Percentiles rank a stretch among this genome's conserved stretches.
Conservation (phyloP, 1,140 invertebrate genomes). For the Aphelinus atriplicis region DNA sequence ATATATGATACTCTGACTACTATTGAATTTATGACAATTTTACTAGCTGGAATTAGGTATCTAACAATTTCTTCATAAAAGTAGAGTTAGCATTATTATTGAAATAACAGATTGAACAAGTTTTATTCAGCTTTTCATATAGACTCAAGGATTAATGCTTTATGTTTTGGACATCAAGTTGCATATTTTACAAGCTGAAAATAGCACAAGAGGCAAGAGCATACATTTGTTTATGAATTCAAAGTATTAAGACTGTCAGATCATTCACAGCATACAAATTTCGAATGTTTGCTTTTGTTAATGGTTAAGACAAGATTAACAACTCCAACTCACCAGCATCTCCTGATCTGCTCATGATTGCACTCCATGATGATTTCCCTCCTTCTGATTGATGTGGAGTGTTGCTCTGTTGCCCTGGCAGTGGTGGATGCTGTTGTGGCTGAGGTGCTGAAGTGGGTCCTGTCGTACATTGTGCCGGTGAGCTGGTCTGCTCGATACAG, state of each 20-base stretch:
- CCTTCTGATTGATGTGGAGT: conserved; percentile 59
- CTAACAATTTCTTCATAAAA: neutral
- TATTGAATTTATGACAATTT: neutral
- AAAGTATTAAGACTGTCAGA: conserved; percentile 6
- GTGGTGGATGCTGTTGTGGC: conserved; percentile 58
- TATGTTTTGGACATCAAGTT: conserved; percentile 9
- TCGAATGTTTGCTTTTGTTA: conserved; percentile 11
- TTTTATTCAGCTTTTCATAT: neutral
- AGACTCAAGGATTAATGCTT: neutral
- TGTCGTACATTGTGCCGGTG: conserved; percentile 60
- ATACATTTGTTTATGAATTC: conserved; percentile 23
- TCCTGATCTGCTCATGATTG: conserved; percentile 67
- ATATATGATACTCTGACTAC: neutral
- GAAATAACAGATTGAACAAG: neutral
- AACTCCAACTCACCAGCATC: conserved; percentile 55
- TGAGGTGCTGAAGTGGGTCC: conserved; percentile 55
- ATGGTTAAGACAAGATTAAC: neutral
- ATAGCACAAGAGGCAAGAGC: conserved; percentile 17
- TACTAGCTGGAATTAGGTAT: neutral
- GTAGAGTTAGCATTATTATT: neutral
- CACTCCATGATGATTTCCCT: conserved; percentile 70
- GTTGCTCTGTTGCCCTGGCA: conserved; percentile 59
- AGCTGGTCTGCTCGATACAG: conserved; percentile 52
- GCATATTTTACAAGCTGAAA: conserved; percentile 5
- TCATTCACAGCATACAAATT: conserved; percentile 10